These are phyloP conservation scores for Mastacembelus armatus DNA, from an alignment of 2,797 vertebrate genomes.

Conservation along the genomic window DNA sequence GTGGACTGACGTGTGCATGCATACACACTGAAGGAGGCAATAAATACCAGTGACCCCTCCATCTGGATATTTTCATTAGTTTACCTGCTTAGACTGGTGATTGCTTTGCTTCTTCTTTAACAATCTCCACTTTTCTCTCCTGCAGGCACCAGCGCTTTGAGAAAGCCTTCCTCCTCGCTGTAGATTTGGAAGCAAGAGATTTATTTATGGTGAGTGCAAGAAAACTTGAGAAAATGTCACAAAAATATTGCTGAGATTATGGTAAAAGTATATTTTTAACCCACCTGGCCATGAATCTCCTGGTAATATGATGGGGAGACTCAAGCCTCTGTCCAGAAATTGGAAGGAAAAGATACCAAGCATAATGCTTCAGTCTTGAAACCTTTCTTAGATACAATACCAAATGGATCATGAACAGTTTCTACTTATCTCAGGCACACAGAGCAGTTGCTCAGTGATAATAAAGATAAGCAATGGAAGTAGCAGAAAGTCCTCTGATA, in stretches of 20 bases:
- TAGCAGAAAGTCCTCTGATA: neutral
- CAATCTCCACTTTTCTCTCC: conserved; percentile 34
- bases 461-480: too few relatives aligned
- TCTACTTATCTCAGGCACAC: too few relatives aligned
- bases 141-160: conserved; percentile 92
- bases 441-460: too few relatives aligned
- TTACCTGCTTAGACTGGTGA: neutral
- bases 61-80: conserved; percentile 3
- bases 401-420: too few relatives aligned
- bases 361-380: neutral
- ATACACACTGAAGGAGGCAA: neutral
- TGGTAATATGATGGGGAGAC: too few relatives aligned
- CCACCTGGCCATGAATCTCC: too few relatives aligned
- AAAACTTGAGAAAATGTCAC: neutral
- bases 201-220: conserved; percentile 88
- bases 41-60: neutral
- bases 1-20: conserved; percentile 10
- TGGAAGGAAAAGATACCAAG: too few relatives aligned
- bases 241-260: neutral
- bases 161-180: conserved; percentile 96
- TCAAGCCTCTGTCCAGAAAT: too few relatives aligned
- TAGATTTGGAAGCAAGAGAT: conserved; percentile 92
- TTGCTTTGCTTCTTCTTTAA: conserved; percentile 3
- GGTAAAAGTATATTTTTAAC: neutral
- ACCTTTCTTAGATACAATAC: neutral